Conservation (phyloP, 1,140 invertebrate genomes). For the Danaus plexippus region DNA sequence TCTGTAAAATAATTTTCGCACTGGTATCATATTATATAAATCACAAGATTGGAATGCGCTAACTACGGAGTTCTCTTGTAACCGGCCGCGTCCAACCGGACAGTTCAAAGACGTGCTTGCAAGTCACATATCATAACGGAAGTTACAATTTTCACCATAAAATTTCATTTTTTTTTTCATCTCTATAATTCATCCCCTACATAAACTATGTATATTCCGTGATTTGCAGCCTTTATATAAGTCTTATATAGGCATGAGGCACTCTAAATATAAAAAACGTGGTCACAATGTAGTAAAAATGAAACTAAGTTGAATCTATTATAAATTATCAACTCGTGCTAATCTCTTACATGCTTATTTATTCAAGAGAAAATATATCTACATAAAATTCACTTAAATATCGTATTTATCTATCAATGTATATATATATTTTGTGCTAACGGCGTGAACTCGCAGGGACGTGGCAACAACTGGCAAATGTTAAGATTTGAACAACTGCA, state of each 20-base stretch:
- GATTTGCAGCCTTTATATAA: conserved; percentile 74
- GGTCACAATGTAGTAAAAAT: conserved; percentile 70
- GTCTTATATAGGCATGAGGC: conserved; percentile 74
- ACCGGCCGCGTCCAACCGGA: conserved; percentile 2
- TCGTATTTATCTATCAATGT: conserved; percentile 38
- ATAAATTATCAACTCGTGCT: conserved; percentile 56
- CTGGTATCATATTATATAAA: conserved; percentile 31
- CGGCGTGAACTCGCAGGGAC: conserved; percentile 51
- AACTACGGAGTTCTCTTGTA: conserved; percentile 35
- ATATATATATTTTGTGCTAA: conserved; percentile 47
- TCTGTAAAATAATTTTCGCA: conserved; percentile 47
- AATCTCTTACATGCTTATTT: conserved; percentile 59
- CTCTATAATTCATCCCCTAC: conserved; percentile 63
- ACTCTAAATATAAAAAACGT: conserved; percentile 73
- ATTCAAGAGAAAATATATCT: conserved; percentile 46
- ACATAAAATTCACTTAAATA: conserved; percentile 48
- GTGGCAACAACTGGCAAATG: conserved; percentile 62
- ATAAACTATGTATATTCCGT: conserved; percentile 71
- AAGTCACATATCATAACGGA: conserved; percentile 70
- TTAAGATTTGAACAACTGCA: conserved; percentile 74
- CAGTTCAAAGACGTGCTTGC: conserved; percentile 16
- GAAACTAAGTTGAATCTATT: conserved; percentile 61
- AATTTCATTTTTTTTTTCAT: conserved; percentile 50
- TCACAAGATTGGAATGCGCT: conserved; percentile 64
- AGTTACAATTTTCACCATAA: conserved; percentile 72